Evolutionary conservation across 2,113 vertebrate species (phyloP).

Genomic region (Ariopsis seemanni): DNA sequence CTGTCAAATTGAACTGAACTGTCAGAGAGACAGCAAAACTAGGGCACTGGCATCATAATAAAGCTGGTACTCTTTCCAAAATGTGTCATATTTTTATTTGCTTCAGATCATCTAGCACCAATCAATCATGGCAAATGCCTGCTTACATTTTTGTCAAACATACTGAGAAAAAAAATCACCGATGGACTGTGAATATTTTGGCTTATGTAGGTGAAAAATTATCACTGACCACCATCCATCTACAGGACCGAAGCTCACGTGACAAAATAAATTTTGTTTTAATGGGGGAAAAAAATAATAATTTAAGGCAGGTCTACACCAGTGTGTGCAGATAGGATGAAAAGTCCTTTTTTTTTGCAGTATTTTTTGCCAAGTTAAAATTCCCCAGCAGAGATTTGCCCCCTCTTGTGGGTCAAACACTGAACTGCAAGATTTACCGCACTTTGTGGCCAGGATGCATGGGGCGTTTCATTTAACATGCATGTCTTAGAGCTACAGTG

Average conservation of each 20-base stretch:
- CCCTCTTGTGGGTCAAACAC: conserved; percentile 69
- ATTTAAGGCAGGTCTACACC: neutral
- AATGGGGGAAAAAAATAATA: neutral
- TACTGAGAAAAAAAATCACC: conserved; percentile 21
- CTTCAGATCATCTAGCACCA: conserved; percentile 25
- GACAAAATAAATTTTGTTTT: neutral
- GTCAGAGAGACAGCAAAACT: conserved; percentile 13
- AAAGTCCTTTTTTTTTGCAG: neutral
- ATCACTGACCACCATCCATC: neutral
- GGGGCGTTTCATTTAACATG: neutral
- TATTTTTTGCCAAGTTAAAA: neutral
- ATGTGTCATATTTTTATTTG: conserved; percentile 35
- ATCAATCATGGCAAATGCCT: conserved; percentile 46
- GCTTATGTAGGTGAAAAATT: neutral
- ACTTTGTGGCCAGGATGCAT: conserved; percentile 4
- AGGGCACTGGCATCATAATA: conserved; percentile 2
- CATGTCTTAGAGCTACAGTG: neutral
- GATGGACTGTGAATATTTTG: conserved; percentile 19
- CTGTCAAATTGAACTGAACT: conserved; percentile 16
- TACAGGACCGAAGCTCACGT: neutral
- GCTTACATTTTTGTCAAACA: conserved; percentile 43
- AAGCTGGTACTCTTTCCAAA: conserved; percentile 37
- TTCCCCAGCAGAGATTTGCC: conserved; percentile 46
- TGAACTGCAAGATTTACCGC: conserved; percentile 45
- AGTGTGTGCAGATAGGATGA: neutral